phyloP scores from a whole-genome alignment of 2,797 vertebrate genomes.

The Amblyraja radiata region DNA sequence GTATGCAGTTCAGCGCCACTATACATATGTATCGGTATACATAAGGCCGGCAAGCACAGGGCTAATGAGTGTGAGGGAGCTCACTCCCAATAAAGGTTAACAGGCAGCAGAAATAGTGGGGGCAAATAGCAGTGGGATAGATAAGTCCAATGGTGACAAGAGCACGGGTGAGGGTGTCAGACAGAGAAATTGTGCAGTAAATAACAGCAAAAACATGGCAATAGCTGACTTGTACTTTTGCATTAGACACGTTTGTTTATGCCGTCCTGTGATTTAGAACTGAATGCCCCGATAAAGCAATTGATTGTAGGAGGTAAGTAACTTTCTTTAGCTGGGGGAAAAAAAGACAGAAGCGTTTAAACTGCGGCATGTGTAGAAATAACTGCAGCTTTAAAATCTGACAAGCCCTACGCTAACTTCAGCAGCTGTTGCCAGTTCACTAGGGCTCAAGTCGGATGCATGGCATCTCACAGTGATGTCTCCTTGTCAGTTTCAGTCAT shows the following conservation, averaged over 20 bases:
- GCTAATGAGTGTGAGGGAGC: too few relatives aligned
- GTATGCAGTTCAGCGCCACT: too few relatives aligned
- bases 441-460: conserved; percentile 16
- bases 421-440: conserved; percentile 22
- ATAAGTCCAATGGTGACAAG: too few relatives aligned
- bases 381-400: neutral
- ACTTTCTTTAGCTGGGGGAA: neutral
- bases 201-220: neutral
- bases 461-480: neutral
- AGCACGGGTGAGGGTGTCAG: too few relatives aligned
- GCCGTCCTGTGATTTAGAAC: neutral
- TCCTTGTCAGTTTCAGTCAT: neutral
- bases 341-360: neutral
- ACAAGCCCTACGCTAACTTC: conserved; percentile 9
- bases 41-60: too few relatives aligned
- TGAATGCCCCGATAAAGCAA: neutral
- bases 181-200: neutral
- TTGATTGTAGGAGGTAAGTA: neutral
- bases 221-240: neutral
- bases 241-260: neutral
- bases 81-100: too few relatives aligned
- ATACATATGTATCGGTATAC: too few relatives aligned
- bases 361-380: neutral
- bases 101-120: too few relatives aligned
- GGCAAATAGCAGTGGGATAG: too few relatives aligned